A percentile compares a stretch with the other conserved stretches of the same genome.
phyloP scores from a whole-genome alignment of 1,140 invertebrate species.

The Triops longicaudatus region DNA sequence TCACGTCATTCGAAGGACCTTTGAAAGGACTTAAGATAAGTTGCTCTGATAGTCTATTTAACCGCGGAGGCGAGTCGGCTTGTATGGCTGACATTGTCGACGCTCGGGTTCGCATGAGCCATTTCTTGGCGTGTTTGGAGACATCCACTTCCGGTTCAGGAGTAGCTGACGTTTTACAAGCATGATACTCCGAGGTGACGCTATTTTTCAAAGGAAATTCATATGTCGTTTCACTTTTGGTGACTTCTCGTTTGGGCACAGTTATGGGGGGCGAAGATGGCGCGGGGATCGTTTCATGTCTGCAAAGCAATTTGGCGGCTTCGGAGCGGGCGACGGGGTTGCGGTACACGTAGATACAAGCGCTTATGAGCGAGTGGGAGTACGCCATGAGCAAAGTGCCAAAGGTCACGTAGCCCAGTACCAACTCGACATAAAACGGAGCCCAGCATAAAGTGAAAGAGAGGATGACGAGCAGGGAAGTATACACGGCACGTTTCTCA shows the following conservation, averaged over 20 bases:
- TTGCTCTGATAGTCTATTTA: not conserved
- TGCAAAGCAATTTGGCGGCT: constrained; percentile 16
- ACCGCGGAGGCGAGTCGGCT: not conserved
- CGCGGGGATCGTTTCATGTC: not conserved
- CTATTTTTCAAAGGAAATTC: not conserved
- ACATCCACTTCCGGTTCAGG: not conserved
- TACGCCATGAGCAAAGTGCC: constrained; percentile 30
- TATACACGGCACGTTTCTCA: constrained; percentile 49
- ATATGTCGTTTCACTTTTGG: not conserved
- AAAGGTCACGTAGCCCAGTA: constrained; percentile 36
- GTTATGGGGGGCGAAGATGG: not conserved
- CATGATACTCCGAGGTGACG: not conserved
- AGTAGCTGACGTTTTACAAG: not conserved
- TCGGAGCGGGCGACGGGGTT: constrained; percentile 36
- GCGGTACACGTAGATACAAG: constrained; percentile 50
- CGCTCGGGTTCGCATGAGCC: not conserved
- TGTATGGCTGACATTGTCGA: not conserved
- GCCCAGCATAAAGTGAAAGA: constrained; percentile 49
- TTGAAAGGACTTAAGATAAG: not conserved
- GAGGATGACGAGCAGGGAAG: constrained; percentile 46
- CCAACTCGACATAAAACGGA: constrained; percentile 43
- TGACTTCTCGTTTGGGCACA: not conserved
- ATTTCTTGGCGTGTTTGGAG: not conserved
- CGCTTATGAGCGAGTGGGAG: constrained; percentile 38
- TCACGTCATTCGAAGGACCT: not conserved